These are phyloP conservation scores for Lethenteron reissneri DNA, from an alignment of 2,113 vertebrate genomes.

Conservation along the genomic window DNA sequence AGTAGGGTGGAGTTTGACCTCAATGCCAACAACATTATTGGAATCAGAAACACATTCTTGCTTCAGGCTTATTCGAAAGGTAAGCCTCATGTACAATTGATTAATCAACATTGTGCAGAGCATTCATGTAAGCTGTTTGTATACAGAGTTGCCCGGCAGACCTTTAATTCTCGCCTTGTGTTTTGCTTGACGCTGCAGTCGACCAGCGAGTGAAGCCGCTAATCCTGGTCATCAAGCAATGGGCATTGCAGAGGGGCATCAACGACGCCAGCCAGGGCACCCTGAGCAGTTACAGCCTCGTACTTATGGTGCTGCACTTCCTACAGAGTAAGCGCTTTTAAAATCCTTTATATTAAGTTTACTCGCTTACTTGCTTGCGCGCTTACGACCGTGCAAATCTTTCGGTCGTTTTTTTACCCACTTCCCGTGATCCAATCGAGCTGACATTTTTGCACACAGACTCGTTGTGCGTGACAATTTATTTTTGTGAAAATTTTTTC, in stretches of 20 bases:
- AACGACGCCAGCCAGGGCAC: slow-evolving; percentile 94
- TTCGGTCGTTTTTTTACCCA: no score
- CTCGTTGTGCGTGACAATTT: no score
- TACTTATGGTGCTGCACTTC: slow-evolving; percentile 87
- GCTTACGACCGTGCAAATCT: no score
- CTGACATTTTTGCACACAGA: no score
- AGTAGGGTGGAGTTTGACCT: slow-evolving; percentile 87
- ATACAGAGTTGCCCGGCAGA: no score
- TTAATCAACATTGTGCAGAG: background rate
- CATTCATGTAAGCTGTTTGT: no score
- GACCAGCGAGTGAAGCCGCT: slow-evolving; percentile 67
- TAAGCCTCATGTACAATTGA: slow-evolving; percentile 24
- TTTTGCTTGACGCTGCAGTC: slow-evolving; percentile 20
- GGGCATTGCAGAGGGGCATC: slow-evolving; percentile 57
- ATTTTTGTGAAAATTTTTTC: no score
- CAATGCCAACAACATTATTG: slow-evolving; percentile 87
- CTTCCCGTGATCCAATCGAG: no score
- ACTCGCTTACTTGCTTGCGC: no score
- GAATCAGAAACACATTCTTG: slow-evolving; percentile 97
- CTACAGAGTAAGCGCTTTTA: slow-evolving; percentile 68
- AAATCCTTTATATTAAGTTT: background rate
- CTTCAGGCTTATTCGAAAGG: slow-evolving; percentile 64
- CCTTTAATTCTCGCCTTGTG: no score
- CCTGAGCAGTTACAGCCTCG: slow-evolving; percentile 79
- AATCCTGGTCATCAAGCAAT: slow-evolving; percentile 72